Evolutionary conservation across 2,888 invertebrate genomes (phyloP), one percentile per base, ranked within the genome.

Genomic region (Melanostoma mellinum): DNA sequence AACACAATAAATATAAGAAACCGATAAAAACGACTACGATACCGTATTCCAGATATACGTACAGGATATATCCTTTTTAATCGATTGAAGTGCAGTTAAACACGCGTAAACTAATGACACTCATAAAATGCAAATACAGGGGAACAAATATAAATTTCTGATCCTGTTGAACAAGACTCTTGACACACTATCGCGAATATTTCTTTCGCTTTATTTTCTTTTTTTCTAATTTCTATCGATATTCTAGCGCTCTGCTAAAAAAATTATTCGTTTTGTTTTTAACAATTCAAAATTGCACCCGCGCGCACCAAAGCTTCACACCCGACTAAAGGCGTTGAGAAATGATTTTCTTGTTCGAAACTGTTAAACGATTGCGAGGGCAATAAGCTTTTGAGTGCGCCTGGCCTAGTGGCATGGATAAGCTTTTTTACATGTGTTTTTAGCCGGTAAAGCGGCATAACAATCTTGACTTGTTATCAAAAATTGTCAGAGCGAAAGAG

Each of bases 261-360:
- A n/a, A 38, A 40, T 3, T 63, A 44, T 44, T 63, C 52, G 63
- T 48, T 38, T 72, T 38, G 61, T 40, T 30, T 50, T 44, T 48
- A 32, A 61, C 20, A 53, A 50, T 68, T 68, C 5, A 56, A 50
- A 42, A 68, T 3, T 68, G n/a, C 52, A 86, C 87, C 88, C 88
- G 87, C 86, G 86, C 88, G 86, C 88, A 88, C 87, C 88, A 88
- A 89, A 88, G 89, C 88, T 88, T 86, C 88, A 88, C 89, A 87
- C 87, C 88, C 87, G 89, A 90, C 89, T 89, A 87, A 89, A 20
- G 65, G 46, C 60, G 48, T 63, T 38, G 38, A 48, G 30, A 63
- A 48, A 50, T 50, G 63, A 53, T 61, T 76, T 67, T 77, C 40
- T 10, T 55, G 55, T 46, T 82, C 48, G 30, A 50, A 82, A 73